A percentile compares a stretch with the other conserved stretches of the same genome.
phyloP scores from a whole-genome alignment of 2,888 invertebrate species.

The Eupsilia transversa region DNA sequence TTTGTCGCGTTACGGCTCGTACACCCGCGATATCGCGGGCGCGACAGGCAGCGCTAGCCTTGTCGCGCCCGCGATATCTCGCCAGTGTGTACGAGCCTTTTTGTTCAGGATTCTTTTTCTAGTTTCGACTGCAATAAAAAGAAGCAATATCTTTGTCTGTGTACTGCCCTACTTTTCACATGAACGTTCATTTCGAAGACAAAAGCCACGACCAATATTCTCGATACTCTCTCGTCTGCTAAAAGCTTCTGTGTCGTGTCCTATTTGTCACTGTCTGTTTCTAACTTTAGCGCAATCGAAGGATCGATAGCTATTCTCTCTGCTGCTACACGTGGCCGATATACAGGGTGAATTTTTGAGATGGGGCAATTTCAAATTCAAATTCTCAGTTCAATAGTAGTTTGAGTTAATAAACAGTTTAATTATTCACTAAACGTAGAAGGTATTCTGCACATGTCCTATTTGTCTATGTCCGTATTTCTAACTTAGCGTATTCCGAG shows the following conservation, averaged over 20 bases:
- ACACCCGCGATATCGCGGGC: too few species aligned
- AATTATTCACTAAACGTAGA: background rate
- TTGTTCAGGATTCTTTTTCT: background rate
- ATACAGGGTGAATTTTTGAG: background rate
- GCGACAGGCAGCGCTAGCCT: too few species aligned
- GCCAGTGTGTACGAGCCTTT: too few species aligned
- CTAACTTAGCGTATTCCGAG: conserved; percentile 36
- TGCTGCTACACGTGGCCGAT: background rate
- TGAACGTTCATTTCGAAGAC: conserved; percentile 18
- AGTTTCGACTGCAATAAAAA: background rate
- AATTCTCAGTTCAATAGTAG: too few species aligned
- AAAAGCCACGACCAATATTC: conserved; percentile 29
- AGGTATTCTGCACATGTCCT: background rate
- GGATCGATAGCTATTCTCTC: conserved; percentile 38
- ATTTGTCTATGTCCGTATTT: conserved; percentile 24
- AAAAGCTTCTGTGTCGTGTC: conserved; percentile 56
- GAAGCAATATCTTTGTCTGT: background rate
- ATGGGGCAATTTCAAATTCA: too few species aligned
- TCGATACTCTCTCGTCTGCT: conserved; percentile 33
- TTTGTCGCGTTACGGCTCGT: background rate
- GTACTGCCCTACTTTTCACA: conserved; percentile 32
- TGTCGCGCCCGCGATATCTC: too few species aligned
- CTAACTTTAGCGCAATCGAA: conserved; percentile 34
- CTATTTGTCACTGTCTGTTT: conserved; percentile 45
- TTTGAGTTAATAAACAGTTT: too few species aligned